phyloP scores from a whole-genome alignment of 2,113 vertebrate genomes.

The Pachycephala philippinensis region DNA sequence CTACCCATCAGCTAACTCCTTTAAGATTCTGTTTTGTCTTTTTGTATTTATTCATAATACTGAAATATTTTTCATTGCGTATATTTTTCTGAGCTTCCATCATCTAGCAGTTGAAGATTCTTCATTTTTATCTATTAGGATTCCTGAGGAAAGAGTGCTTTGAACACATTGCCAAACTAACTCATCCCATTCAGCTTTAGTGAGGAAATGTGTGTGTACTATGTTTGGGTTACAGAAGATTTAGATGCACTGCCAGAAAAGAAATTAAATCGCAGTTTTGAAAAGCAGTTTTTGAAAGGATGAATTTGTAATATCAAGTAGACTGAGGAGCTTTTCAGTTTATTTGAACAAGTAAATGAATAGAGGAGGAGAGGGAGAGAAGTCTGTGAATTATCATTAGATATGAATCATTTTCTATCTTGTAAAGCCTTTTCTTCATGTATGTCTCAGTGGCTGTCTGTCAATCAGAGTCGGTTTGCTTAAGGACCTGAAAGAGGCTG shows the following conservation, averaged over 20 bases:
- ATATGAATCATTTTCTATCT: not conserved
- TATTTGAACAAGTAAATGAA: not conserved
- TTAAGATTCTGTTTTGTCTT: not conserved
- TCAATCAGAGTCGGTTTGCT: not conserved
- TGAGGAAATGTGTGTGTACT: not conserved
- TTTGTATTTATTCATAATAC: not conserved
- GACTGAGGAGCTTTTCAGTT: not conserved
- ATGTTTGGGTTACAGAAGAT: not conserved
- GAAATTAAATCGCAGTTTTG: not conserved
- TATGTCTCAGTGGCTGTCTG: not conserved
- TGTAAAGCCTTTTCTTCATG: not conserved
- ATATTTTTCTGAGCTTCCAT: not conserved
- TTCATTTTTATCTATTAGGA: not conserved
- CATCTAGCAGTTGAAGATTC: not conserved
- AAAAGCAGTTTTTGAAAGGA: not conserved
- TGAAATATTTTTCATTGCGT: not conserved
- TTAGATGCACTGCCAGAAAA: not conserved
- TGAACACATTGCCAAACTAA: not conserved
- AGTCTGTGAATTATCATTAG: not conserved
- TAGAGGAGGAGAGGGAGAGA: not conserved
- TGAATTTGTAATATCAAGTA: not conserved
- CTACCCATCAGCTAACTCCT: not conserved
- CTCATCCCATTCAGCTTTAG: not conserved
- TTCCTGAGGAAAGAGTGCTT: not conserved
- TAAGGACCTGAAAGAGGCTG: not conserved